Percentiles rank a stretch among this genome's conserved stretches.
phyloP scores from a whole-genome alignment of 2,797 vertebrate species.

The Lateolabrax maculatus region DNA sequence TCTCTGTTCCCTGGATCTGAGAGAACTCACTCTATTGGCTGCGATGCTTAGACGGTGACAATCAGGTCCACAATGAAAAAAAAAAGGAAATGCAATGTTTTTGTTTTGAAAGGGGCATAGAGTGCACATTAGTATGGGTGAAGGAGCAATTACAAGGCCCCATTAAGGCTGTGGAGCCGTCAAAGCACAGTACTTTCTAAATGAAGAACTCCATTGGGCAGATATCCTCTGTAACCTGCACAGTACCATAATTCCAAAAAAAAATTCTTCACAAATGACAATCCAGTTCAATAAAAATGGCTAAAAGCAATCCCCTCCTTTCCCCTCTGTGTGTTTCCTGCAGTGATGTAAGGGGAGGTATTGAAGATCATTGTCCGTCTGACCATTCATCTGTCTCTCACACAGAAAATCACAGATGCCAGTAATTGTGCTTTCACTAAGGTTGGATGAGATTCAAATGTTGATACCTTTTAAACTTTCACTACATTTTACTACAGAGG shows the following conservation, averaged over 20 bases:
- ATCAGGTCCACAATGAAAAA: conserved; percentile 64
- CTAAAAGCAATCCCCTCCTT: conserved; percentile 9
- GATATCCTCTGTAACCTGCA: conserved; percentile 39
- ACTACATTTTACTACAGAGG: conserved; percentile 32
- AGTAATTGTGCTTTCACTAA: conserved; percentile 37
- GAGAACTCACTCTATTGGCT: conserved; percentile 78
- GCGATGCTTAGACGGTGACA: conserved; percentile 67
- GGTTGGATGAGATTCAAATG: conserved; percentile 25
- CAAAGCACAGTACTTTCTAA: conserved; percentile 59
- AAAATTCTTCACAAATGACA: conserved; percentile 8
- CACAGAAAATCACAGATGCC: conserved; percentile 49
- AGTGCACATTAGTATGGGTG: conserved; percentile 86
- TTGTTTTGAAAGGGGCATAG: conserved; percentile 81
- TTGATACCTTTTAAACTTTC: conserved; percentile 46
- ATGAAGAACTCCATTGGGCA: conserved; percentile 56
- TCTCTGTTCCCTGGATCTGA: conserved; percentile 80
- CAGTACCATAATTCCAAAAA: conserved; percentile 9
- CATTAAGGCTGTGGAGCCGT: conserved; percentile 75
- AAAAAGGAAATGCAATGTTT: conserved; percentile 78
- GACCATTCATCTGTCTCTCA: conserved; percentile 24
- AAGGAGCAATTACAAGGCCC: conserved; percentile 83
- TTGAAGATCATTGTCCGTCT: conserved; percentile 9
- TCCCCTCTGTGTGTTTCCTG: not conserved
- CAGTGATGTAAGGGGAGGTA: not conserved
- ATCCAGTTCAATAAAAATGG: not conserved